These are phyloP conservation scores for Lordiphosa fenestrarum DNA, from an alignment of 2,888 invertebrate genomes.

Conservation along the genomic window DNA sequence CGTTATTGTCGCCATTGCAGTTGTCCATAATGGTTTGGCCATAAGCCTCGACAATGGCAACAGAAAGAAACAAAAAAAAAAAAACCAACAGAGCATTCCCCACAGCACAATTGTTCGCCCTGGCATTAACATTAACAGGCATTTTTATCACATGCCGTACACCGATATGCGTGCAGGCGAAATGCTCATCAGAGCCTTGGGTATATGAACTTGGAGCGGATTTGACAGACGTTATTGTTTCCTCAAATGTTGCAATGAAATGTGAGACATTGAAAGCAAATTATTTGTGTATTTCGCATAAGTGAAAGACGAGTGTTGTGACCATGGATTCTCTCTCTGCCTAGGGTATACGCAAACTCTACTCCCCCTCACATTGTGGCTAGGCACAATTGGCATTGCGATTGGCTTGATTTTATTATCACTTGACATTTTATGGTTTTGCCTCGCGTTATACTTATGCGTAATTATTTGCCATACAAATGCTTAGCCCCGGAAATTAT, in stretches of 20 bases:
- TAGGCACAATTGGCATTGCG: conserved; percentile 20
- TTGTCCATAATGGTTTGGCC: conserved; percentile 66
- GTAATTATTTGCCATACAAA: conserved; percentile 47
- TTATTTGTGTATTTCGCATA: neutral
- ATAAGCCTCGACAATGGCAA: conserved; percentile 49
- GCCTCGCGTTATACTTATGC: conserved; percentile 1
- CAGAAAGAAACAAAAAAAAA: too few species aligned
- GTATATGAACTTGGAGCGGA: too few species aligned
- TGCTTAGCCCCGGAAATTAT: conserved; percentile 46
- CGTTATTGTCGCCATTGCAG: conserved; percentile 70
- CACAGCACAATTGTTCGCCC: conserved; percentile 55
- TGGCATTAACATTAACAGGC: conserved; percentile 59
- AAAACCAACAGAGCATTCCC: conserved; percentile 17
- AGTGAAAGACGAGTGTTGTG: too few species aligned
- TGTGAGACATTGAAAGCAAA: neutral
- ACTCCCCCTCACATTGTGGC: conserved; percentile 1
- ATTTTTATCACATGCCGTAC: conserved; percentile 52
- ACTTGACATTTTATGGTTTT: conserved; percentile 35
- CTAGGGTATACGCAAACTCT: conserved; percentile 3
- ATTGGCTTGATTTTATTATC: conserved; percentile 33
- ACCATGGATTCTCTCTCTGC: too few species aligned
- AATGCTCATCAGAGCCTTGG: conserved; percentile 18
- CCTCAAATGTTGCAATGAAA: too few species aligned
- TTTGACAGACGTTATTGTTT: neutral
- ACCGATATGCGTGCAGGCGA: conserved; percentile 14